Base-by-base conservation (phyloP, 2,888 invertebrate genomes). In the Cylindroiulus punctatus region DNA sequence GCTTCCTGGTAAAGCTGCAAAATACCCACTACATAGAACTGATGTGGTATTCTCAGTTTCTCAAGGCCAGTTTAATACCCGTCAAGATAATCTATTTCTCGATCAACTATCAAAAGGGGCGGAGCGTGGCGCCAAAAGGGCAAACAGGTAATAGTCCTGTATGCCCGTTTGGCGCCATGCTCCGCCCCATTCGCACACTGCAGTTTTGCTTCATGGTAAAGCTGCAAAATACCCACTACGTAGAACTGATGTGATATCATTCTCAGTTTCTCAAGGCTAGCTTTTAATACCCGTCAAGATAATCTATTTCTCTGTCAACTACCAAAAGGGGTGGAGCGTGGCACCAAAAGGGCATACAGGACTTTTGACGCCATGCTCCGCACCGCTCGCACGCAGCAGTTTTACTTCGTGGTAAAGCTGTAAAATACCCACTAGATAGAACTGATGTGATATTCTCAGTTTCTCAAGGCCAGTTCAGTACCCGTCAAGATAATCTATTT, bases 401-500 rank as follows among this genome's bases (percentile, higher is more conserved):
- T 0, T 30, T 76, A 30, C 83, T 89, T 12, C 88, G 87, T 65
- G 85, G 85, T 8, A 86, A 88, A 0, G 76, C 84, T 14, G 89
- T 88, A 0, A 88, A 87, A 87, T 89, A 89, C 85, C 89, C 88
- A 0, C 81, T 88, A 7, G 87, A 86, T 19, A 36, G 87, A n/a
- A 88, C 87, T 12, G 87, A 88, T 19, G 85, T 88, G 5, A 88
- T 88, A 87, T 88, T 88, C 89, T 0, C n/a, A n/a, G 87, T 90
- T 26, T 88, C 88, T 0, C 36, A 44, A 22, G 88, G 88, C 7
- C 88, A 89, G 30, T n/a, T n/a, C 65, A 88, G 88, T 12, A 89
- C 89, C 86, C 87, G 89, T 0, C 87, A 90, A 83, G 90, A 90
- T 83, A 90, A 90, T 84, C 76, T 90, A 12, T 89, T 89, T 86